These are phyloP conservation scores for Daktulosphaira vitifoliae DNA, from an alignment of 1,140 invertebrate genomes.

Conservation along the genomic window DNA sequence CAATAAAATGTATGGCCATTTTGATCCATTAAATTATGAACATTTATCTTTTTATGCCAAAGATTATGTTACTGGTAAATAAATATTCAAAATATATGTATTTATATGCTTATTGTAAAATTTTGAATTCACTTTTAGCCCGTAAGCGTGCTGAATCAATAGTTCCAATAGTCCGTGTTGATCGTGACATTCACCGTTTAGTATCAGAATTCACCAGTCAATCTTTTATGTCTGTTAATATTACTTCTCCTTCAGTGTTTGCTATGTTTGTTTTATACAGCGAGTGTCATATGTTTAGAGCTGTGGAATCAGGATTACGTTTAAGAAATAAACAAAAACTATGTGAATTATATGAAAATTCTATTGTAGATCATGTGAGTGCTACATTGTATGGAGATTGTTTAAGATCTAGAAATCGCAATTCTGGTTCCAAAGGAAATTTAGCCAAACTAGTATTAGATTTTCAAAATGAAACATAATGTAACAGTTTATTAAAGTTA, in stretches of 20 bases:
- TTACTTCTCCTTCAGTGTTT: conserved; percentile 47
- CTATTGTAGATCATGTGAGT: conserved; percentile 9
- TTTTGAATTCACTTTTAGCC: conserved; percentile 37
- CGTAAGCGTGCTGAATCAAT: conserved; percentile 51
- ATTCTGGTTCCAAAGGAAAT: conserved; percentile 38
- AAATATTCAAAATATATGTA: background rate
- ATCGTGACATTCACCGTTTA: conserved; percentile 51
- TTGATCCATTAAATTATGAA: conserved; percentile 60
- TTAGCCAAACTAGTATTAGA: conserved; percentile 38
- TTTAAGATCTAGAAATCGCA: conserved; percentile 35
- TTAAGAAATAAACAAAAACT: conserved; percentile 34
- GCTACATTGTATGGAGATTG: conserved; percentile 32
- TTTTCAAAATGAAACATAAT: conserved; percentile 32
- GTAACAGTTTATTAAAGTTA: too few relatives aligned
- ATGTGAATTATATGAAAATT: conserved; percentile 12
- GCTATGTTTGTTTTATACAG: conserved; percentile 55
- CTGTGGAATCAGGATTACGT: conserved; percentile 58
- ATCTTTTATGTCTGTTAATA: conserved; percentile 21
- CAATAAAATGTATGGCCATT: conserved; percentile 69
- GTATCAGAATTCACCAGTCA: conserved; percentile 2
- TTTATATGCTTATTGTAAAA: background rate
- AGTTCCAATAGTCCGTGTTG: conserved; percentile 53
- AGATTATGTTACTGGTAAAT: conserved; percentile 65
- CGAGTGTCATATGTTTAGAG: conserved; percentile 58
- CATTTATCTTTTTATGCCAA: conserved; percentile 71